Conservation (phyloP, 2,888 invertebrate genomes). For the Agrilus cyanescens region DNA sequence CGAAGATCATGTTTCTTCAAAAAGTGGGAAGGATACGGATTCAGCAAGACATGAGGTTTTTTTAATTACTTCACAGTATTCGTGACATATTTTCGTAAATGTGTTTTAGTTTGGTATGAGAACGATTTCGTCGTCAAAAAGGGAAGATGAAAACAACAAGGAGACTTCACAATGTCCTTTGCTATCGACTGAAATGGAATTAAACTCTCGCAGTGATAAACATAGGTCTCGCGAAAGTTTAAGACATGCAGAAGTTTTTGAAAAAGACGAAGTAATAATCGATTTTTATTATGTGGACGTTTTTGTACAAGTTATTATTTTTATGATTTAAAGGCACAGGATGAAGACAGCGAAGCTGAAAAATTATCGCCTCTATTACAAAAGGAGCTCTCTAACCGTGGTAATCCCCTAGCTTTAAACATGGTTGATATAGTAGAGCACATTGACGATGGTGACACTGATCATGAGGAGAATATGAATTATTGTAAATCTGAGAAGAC, state of each 20-base stretch:
- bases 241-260: slow-evolving; percentile 46
- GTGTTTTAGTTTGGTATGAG: slow-evolving; percentile 51
- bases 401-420: slow-evolving; percentile 33
- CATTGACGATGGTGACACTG: slow-evolving; percentile 49
- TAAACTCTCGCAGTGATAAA: slow-evolving; percentile 22
- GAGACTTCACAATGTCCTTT: slow-evolving; percentile 33
- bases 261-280: slow-evolving; percentile 31
- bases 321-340: slow-evolving; percentile 36
- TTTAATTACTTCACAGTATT: not conserved
- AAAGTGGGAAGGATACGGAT: slow-evolving; percentile 34
- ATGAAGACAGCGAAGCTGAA: slow-evolving; percentile 75
- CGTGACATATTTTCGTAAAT: not conserved
- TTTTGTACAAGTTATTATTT: not conserved
- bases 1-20: slow-evolving; percentile 37
- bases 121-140: slow-evolving; percentile 45
- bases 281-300: not conserved
- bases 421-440: slow-evolving; percentile 43
- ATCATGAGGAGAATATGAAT: slow-evolving; percentile 35
- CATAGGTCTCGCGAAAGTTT: slow-evolving; percentile 37
- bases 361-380: slow-evolving; percentile 65
- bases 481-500: slow-evolving; percentile 4
- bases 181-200: slow-evolving; percentile 21
- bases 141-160: slow-evolving; percentile 41
- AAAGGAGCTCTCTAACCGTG: slow-evolving; percentile 15
- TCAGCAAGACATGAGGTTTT: slow-evolving; percentile 42